These are phyloP conservation scores for Astreopora myriophthalma DNA, from an alignment of 64 coral and sea anemone species.

Conservation along the genomic window DNA sequence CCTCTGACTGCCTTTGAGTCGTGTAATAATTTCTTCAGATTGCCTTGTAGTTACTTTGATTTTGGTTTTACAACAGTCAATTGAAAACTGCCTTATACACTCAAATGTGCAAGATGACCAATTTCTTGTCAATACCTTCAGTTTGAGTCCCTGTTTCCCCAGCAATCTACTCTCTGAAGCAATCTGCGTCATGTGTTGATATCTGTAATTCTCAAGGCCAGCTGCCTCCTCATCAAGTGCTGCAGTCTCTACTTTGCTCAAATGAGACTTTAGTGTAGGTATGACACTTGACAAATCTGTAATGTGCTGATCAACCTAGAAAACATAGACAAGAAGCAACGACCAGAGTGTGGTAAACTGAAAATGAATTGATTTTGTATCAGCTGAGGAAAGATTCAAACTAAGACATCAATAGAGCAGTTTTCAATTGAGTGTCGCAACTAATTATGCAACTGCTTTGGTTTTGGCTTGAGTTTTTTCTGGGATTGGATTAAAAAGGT, in stretches of 20 bases:
- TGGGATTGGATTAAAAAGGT: too few relatives aligned
- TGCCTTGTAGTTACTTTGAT: too few relatives aligned
- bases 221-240: conserved; percentile 66
- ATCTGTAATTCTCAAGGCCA: conserved; percentile 73
- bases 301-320: conserved; percentile 86
- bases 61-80: too few relatives aligned
- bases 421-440: too few relatives aligned
- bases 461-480: too few relatives aligned
- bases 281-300: conserved; percentile 71
- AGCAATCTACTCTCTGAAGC: conserved; percentile 82
- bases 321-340: not conserved
- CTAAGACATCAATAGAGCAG: too few relatives aligned
- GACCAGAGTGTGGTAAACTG: too few relatives aligned
- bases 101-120: not conserved
- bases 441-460: too few relatives aligned
- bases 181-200: conserved; percentile 86
- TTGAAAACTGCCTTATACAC: too few relatives aligned
- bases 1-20: too few relatives aligned
- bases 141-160: conserved; percentile 82
- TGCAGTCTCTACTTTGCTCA: conserved; percentile 46
- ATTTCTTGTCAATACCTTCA: conserved; percentile 62
- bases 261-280: conserved; percentile 79
- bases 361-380: not conserved
- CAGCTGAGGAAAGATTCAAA: too few relatives aligned
- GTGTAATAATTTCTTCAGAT: too few relatives aligned